Conservation (phyloP, 2,113 vertebrate genomes). For the Anoplopoma fimbria region DNA sequence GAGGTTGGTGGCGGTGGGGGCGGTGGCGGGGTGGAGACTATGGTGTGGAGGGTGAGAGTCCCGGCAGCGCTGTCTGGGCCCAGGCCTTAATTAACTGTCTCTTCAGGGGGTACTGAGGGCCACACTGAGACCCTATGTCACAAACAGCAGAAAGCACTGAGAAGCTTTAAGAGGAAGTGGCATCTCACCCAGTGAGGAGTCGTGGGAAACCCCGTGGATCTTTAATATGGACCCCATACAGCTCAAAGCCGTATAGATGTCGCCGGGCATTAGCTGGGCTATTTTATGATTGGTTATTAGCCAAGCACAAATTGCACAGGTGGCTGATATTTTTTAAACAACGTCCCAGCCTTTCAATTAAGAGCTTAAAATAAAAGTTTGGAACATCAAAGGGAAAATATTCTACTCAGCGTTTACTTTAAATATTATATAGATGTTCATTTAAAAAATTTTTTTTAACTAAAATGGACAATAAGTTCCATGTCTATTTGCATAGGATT, state of each 20-base stretch:
- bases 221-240: constrained; percentile 74
- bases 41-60: constrained; percentile 59
- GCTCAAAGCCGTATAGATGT: constrained; percentile 69
- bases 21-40: constrained; percentile 26
- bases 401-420: background rate
- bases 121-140: constrained; percentile 71
- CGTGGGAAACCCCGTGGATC: constrained; percentile 57
- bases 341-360: constrained; percentile 21
- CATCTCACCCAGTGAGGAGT: constrained; percentile 68
- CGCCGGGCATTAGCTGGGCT: constrained; percentile 64
- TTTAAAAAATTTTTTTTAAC: constrained; percentile 15
- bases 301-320: constrained; percentile 60
- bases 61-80: constrained; percentile 61
- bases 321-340: constrained; percentile 50
- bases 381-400: constrained; percentile 2
- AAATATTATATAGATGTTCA: constrained; percentile 17
- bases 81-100: constrained; percentile 80
- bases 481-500: constrained; percentile 64
- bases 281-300: constrained; percentile 74
- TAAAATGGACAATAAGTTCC: constrained; percentile 53
- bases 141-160: constrained; percentile 53
- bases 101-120: constrained; percentile 73
- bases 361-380: constrained; percentile 6
- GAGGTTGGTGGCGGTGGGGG: constrained; percentile 28
- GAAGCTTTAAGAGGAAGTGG: constrained; percentile 72